Percentiles rank a stretch among this genome's conserved stretches.
These are phyloP conservation scores for Caenorhabditis zanzibari DNA, from an alignment of 2,888 invertebrate genomes.

Conservation along the genomic window DNA sequence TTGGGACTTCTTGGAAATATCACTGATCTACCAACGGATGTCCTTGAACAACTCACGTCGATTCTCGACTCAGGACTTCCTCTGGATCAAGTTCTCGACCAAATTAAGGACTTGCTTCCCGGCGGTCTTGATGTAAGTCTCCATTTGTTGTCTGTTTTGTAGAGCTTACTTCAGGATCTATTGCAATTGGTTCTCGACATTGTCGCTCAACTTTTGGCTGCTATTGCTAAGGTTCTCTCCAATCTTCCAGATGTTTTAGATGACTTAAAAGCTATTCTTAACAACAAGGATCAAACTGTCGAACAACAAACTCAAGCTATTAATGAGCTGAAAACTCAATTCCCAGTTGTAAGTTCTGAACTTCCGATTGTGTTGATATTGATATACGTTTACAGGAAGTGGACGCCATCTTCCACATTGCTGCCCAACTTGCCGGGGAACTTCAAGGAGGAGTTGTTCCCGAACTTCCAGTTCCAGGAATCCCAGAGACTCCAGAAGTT, in stretches of 20 bases:
- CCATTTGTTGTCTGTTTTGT: neutral
- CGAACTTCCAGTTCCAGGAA: neutral
- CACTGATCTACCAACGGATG: neutral
- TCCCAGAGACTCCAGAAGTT: neutral
- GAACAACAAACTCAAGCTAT: neutral
- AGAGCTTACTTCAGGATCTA: neutral
- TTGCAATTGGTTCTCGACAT: neutral
- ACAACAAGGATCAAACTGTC: neutral
- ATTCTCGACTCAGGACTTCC: neutral
- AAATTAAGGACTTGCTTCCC: neutral
- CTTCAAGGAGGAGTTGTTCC: neutral
- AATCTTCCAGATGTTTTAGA: neutral
- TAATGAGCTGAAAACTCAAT: neutral
- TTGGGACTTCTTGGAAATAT: neutral
- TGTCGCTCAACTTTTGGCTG: neutral
- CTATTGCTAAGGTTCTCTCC: neutral
- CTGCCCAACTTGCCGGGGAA: neutral
- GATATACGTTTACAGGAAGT: neutral
- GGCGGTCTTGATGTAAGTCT: neutral
- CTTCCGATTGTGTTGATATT: neutral
- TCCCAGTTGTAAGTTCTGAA: constrained; percentile 1
- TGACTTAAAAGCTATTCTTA: neutral
- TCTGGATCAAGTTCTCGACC: neutral
- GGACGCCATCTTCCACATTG: constrained; percentile 1
- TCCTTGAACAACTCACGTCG: neutral